Evolutionary conservation across 2,888 invertebrate genomes (phyloP), one percentile per base, ranked within the genome.

Genomic region (Napeogenes sylphis): DNA sequence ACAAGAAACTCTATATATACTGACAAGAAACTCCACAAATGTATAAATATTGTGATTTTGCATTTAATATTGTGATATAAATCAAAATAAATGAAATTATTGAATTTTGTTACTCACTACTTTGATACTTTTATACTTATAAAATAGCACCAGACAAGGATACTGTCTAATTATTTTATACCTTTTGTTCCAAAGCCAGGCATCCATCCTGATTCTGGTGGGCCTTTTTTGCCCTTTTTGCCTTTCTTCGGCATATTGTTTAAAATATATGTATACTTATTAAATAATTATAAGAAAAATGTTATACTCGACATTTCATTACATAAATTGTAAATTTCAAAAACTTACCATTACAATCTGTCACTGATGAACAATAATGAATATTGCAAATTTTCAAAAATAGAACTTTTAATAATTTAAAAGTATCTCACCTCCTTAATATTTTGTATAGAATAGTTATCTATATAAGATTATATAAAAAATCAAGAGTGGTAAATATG

Each of bases 191-290:
- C 86, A 67, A 89, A 83, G 45, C 90, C 89, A 30, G 90, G 89
- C 83, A 75, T 81, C 90, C 90, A 90, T 81, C 90, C 90, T 78
- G 90, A 89, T 67, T 89, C 88, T 10, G 87, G 83, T 2, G 83
- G 81, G 51, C 83, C 84, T 70, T 89, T 87, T 69, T 80, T 83
- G 59, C 73, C 76, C 78, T 71, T 75, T 72, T 80, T 81, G 62
- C 75, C 79, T 77, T 87, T 88, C 59, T 79, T 82, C 55, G 78
- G 78, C 90, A 89, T 89, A 82, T 71, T 78, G 21, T 70, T 68
- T 63, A 70, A 69, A 59, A 58, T 35, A 35, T 2, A 5, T 59
- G 64, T 67, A 54, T 56, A 65, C 63, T 65, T 66, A 62, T 65
- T 67, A 69, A 64, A 68, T 59, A 68, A 70, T 64, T 61, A 60